Conservation (phyloP, 1,140 invertebrate species). For the Paraescarpia echinospica region DNA sequence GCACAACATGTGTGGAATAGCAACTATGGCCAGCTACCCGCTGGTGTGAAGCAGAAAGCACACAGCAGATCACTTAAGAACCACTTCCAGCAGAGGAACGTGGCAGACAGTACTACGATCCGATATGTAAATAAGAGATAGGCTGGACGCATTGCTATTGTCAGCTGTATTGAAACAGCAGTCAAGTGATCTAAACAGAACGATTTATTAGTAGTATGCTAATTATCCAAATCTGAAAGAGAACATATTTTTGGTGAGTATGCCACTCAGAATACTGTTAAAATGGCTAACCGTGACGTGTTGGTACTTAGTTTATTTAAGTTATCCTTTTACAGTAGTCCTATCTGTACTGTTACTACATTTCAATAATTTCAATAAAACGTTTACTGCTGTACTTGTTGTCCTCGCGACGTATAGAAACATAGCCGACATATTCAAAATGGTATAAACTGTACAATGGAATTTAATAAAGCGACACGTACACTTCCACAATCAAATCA, state of each 20-base stretch:
- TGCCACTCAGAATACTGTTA: neutral
- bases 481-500: neutral
- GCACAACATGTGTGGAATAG: constrained; percentile 57
- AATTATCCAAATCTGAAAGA: neutral
- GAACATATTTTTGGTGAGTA: neutral
- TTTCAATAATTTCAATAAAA: neutral
- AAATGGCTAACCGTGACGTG: neutral
- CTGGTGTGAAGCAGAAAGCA: constrained; percentile 9
- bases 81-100: no score
- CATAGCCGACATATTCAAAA: neutral
- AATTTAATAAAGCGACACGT: neutral
- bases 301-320: neutral
- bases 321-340: neutral
- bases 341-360: neutral
- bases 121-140: no score
- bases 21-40: constrained; percentile 23
- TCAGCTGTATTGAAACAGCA: no score
- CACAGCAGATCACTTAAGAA: neutral
- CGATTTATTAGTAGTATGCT: no score
- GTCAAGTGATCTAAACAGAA: no score
- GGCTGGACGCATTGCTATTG: no score
- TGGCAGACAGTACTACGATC: no score
- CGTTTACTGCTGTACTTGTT: neutral
- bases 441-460: neutral
- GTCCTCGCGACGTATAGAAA: neutral